Evolutionary conservation across 2,113 vertebrate genomes (phyloP).

Genomic region (Oreochromis tanganicae): DNA sequence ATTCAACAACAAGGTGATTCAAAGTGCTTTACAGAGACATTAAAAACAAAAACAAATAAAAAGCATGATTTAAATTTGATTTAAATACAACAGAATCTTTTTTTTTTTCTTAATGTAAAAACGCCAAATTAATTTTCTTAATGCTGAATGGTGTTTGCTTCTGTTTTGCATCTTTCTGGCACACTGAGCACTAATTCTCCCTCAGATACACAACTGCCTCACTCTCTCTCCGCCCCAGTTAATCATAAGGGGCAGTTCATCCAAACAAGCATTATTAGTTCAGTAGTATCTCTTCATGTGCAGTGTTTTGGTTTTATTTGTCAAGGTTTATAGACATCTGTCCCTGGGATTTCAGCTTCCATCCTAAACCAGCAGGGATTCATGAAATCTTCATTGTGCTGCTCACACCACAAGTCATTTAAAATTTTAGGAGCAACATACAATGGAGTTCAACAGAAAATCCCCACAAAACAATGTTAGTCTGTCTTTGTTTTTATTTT

Average conservation of each 20-base stretch:
- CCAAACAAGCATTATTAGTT: not conserved
- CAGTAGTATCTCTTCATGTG: not conserved
- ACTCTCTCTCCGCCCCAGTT: not conserved
- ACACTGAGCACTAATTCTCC: not conserved
- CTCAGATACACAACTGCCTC: not conserved
- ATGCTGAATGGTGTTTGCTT: not conserved
- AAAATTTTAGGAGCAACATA: not conserved
- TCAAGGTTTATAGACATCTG: not conserved
- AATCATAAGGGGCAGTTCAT: not conserved
- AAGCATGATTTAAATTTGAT: no score
- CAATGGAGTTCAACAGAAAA: not conserved
- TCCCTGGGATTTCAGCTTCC: not conserved
- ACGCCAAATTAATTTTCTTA: not conserved
- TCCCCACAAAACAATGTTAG: not conserved
- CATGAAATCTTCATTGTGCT: not conserved
- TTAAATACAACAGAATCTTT: no score
- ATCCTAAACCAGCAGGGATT: rapidly evolving
- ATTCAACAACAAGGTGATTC: no score
- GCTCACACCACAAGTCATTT: not conserved
- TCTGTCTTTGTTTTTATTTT: not conserved
- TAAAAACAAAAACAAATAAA: no score
- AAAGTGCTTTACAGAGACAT: no score
- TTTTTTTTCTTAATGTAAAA: not conserved
- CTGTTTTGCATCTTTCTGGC: not conserved
- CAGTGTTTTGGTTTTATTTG: not conserved